Conservation (phyloP, 2,888 invertebrate genomes). For the Charanyca ferruginea region DNA sequence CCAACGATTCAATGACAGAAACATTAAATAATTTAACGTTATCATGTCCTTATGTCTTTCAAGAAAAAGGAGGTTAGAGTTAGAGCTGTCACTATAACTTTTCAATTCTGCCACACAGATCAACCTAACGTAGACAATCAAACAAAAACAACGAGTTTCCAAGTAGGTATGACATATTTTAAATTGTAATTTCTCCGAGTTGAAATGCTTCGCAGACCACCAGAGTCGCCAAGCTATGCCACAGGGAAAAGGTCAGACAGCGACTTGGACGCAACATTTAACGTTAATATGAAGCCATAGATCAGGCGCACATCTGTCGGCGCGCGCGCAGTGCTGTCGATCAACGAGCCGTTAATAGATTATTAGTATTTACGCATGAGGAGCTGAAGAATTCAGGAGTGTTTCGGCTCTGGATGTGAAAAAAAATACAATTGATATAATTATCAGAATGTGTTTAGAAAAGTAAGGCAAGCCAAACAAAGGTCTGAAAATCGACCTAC, state of each 20-base stretch:
- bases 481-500: not conserved
- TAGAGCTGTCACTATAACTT: not conserved
- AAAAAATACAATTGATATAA: not conserved
- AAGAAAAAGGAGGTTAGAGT: not conserved
- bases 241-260: slow-evolving; percentile 55
- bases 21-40: not conserved
- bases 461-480: not conserved
- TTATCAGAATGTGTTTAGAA: not conserved
- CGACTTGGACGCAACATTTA: slow-evolving; percentile 60
- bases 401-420: slow-evolving; percentile 25
- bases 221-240: slow-evolving; percentile 55
- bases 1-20: not conserved
- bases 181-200: slow-evolving; percentile 45
- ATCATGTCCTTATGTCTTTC: not conserved
- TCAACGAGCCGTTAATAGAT: slow-evolving; percentile 57
- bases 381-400: slow-evolving; percentile 34
- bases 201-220: slow-evolving; percentile 54
- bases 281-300: slow-evolving; percentile 62
- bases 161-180: slow-evolving; percentile 17
- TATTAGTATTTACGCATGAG: slow-evolving; percentile 48
- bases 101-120: not conserved
- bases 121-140: not conserved
- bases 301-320: slow-evolving; percentile 58
- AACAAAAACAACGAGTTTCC: slow-evolving; percentile 6
- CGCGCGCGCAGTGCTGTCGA: slow-evolving; percentile 57